These are phyloP conservation scores for Erpobdella octoculata DNA, from an alignment of 2,888 invertebrate species.

Conservation along the genomic window DNA sequence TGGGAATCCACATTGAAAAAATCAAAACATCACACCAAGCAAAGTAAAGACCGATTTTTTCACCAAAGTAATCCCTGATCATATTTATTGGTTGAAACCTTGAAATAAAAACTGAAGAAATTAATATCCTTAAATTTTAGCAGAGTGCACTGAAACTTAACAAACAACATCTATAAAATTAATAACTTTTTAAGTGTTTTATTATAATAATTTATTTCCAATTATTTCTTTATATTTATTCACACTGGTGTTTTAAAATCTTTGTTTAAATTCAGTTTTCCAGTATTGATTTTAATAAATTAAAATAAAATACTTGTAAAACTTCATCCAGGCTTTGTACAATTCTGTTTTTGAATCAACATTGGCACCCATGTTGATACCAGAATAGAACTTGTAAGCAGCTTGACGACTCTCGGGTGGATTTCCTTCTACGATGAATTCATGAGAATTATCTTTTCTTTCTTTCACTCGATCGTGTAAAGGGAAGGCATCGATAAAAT, in stretches of 20 bases:
- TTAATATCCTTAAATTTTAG: not conserved
- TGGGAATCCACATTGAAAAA: constrained; percentile 51
- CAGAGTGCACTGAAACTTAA: too few species aligned
- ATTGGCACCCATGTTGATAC: too few species aligned
- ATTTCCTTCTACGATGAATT: not conserved
- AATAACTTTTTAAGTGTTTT: too few species aligned
- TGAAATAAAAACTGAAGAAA: not conserved
- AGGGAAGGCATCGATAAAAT: constrained; percentile 49
- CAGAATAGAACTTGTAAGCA: too few species aligned
- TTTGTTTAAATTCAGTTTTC: not conserved
- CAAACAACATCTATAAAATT: too few species aligned
- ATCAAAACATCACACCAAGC: constrained; percentile 54
- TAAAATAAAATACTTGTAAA: constrained; percentile 42
- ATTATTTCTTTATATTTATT: too few species aligned
- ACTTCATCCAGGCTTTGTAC: constrained; percentile 45
- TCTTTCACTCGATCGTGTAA: constrained; percentile 49
- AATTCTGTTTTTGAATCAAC: constrained; percentile 41
- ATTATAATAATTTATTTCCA: too few species aligned
- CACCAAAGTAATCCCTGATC: constrained; percentile 54
- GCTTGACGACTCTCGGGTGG: not conserved
- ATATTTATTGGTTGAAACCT: constrained; percentile 52
- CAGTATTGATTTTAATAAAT: not conserved
- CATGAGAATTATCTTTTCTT: constrained; percentile 35
- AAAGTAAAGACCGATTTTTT: constrained; percentile 54
- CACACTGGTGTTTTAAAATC: too few species aligned